A percentile compares a stretch with the other conserved stretches of the same genome.
Conservation (phyloP, 2,113 vertebrate species). For the Megaptera novaeangliae region DNA sequence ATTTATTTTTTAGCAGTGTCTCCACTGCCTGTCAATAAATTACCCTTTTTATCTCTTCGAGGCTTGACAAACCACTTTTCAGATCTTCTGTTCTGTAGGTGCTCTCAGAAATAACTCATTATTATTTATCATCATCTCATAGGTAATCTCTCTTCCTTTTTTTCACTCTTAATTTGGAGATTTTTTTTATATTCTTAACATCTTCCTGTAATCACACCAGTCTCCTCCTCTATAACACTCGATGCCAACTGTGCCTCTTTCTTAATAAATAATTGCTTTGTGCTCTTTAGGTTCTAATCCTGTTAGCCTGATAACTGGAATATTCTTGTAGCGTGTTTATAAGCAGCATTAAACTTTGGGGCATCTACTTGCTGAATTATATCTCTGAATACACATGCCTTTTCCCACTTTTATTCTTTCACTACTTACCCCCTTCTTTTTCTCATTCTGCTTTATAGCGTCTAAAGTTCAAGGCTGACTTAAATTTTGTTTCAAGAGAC, state of each 20-base stretch:
- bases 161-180: constrained; percentile 32
- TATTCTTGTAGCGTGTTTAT: not conserved
- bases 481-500: not conserved
- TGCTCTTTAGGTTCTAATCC: not conserved
- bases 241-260: not conserved
- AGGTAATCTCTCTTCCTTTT: not conserved
- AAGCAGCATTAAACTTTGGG: not conserved
- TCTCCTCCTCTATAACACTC: not conserved
- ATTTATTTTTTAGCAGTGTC: constrained; percentile 78
- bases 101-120: not conserved
- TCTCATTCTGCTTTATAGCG: not conserved
- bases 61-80: constrained; percentile 56
- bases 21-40: constrained; percentile 75
- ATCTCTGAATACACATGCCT: not conserved
- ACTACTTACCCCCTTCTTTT: too few species aligned
- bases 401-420: not conserved
- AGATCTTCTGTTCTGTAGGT: constrained; percentile 34
- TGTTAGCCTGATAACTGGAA: not conserved
- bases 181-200: not conserved
- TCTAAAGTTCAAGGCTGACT: not conserved
- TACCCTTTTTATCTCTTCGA: constrained; percentile 41
- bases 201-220: constrained; percentile 39
- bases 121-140: constrained; percentile 54
- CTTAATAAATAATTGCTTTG: not conserved
- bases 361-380: not conserved